Evolutionary conservation across 2,797 vertebrate species (phyloP).

Genomic region (Macropus fuliginosus): DNA sequence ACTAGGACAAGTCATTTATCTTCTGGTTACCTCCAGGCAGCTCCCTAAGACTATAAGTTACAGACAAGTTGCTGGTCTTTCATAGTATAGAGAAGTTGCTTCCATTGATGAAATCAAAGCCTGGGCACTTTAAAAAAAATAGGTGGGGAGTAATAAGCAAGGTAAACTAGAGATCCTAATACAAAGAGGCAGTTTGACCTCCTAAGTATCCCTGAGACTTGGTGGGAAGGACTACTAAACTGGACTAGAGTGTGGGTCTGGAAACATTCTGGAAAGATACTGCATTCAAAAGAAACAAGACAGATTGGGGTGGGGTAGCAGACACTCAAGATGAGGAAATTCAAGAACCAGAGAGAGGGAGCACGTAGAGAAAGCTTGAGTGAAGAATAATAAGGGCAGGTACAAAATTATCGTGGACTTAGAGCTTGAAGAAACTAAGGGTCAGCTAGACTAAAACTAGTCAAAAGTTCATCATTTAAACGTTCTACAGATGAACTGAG

Average conservation of each 20-base stretch:
- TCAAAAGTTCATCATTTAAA: neutral
- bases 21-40: neutral
- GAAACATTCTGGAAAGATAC: neutral
- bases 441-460: no score
- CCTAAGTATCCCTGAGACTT: neutral
- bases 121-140: neutral
- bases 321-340: neutral
- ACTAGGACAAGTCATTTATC: neutral
- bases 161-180: neutral
- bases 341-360: neutral
- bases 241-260: neutral
- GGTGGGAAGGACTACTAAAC: neutral
- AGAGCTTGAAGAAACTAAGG: neutral
- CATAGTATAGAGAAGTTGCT: neutral
- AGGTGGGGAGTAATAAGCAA: neutral
- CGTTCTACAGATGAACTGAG: neutral
- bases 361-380: neutral
- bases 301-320: neutral
- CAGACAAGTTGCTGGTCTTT: neutral
- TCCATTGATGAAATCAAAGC: neutral
- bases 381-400: neutral
- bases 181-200: neutral
- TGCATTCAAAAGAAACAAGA: neutral
- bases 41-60: neutral
- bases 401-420: neutral